A percentile compares a stretch with the other conserved stretches of the same genome.
These are phyloP conservation scores for Himalopsyche japonica DNA, from an alignment of 2,888 invertebrate genomes.

Conservation along the genomic window DNA sequence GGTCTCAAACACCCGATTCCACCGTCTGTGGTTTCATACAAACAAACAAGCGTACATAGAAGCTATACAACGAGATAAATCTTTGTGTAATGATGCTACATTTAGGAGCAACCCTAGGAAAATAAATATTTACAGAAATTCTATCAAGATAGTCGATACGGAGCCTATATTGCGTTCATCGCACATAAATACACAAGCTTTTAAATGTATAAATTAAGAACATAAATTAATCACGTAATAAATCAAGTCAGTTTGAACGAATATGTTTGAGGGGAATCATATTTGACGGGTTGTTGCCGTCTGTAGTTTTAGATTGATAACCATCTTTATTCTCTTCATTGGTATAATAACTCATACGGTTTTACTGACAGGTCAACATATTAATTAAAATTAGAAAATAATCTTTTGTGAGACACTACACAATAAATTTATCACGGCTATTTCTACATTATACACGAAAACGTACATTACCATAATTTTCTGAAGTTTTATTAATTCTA, in stretches of 20 bases:
- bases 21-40: background rate
- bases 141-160: background rate
- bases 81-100: background rate
- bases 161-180: background rate
- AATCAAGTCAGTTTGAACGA: background rate
- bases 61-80: background rate
- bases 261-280: background rate
- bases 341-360: too few relatives aligned
- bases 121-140: background rate
- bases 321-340: too few relatives aligned
- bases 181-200: background rate
- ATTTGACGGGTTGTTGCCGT: background rate
- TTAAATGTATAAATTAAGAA: background rate
- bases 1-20: background rate
- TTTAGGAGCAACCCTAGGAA: background rate
- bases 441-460: too few relatives aligned
- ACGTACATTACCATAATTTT: too few relatives aligned
- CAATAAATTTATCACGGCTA: too few relatives aligned
- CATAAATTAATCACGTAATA: background rate
- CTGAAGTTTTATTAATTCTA: too few relatives aligned
- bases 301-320: background rate
- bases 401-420: too few relatives aligned
- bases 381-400: too few relatives aligned
- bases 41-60: background rate
- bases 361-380: too few relatives aligned